These are phyloP conservation scores for Alsophila aescularia DNA, from an alignment of 2,888 invertebrate species.

Conservation along the genomic window DNA sequence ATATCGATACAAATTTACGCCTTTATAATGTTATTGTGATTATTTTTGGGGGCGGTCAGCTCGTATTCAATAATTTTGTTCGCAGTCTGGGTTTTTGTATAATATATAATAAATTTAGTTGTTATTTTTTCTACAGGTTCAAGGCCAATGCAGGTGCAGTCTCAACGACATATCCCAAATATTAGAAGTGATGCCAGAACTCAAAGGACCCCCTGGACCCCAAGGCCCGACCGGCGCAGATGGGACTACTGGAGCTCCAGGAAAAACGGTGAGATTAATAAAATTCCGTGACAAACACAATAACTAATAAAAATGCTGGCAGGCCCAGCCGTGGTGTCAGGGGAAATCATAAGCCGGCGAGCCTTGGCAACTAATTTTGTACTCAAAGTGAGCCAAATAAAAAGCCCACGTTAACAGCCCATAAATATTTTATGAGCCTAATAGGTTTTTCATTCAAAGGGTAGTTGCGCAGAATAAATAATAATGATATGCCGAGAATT, in stretches of 20 bases:
- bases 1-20: too few relatives aligned
- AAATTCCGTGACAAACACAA: constrained; percentile 36
- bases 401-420: constrained; percentile 27
- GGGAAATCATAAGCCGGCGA: constrained; percentile 38
- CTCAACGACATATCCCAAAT: constrained; percentile 86
- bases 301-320: constrained; percentile 33
- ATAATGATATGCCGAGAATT: neutral
- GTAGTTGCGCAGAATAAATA: constrained; percentile 15
- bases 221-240: constrained; percentile 89
- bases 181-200: constrained; percentile 85
- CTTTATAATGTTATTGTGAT: too few relatives aligned
- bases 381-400: constrained; percentile 30
- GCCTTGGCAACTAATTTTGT: constrained; percentile 37
- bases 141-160: constrained; percentile 90
- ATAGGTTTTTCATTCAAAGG: constrained; percentile 28
- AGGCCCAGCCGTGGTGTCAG: constrained; percentile 16
- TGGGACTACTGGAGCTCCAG: constrained; percentile 92
- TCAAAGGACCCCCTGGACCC: constrained; percentile 87
- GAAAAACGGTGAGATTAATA: constrained; percentile 87
- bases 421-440: constrained; percentile 35
- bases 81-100: too few relatives aligned
- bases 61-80: too few relatives aligned
- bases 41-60: too few relatives aligned
- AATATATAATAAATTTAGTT: neutral
- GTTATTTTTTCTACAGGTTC: constrained; percentile 57